phyloP scores from a whole-genome alignment of 2,888 invertebrate genomes.

The Mesorhabditis spiculigera region DNA sequence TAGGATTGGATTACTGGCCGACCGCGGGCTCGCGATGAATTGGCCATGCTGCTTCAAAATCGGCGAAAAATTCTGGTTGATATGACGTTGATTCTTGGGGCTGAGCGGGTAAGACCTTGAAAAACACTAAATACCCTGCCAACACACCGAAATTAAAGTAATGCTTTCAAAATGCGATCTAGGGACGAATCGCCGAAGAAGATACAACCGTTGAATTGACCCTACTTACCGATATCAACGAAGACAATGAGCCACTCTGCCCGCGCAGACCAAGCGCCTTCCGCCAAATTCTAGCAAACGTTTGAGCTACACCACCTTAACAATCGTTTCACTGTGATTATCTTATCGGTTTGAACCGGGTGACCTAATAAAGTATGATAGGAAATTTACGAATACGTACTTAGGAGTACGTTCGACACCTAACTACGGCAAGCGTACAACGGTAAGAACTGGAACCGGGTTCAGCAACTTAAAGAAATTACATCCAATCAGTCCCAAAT shows the following conservation, averaged over 20 bases:
- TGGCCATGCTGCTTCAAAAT: constrained; percentile 39
- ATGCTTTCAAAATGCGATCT: neutral
- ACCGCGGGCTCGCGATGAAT: constrained; percentile 33
- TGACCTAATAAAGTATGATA: too few relatives aligned
- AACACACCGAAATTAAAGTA: too few relatives aligned
- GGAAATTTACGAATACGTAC: too few relatives aligned
- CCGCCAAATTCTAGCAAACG: neutral
- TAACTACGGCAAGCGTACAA: too few relatives aligned
- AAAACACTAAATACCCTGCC: too few relatives aligned
- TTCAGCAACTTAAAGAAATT: too few relatives aligned
- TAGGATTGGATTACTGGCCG: constrained; percentile 5
- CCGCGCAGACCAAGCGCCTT: neutral
- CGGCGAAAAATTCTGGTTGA: constrained; percentile 42
- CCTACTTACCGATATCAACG: neutral
- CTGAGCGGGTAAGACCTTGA: neutral
- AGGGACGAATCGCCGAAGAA: neutral
- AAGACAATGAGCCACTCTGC: neutral
- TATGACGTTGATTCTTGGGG: constrained; percentile 44
- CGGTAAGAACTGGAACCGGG: too few relatives aligned
- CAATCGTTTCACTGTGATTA: too few relatives aligned
- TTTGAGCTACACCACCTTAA: neutral
- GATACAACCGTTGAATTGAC: neutral
- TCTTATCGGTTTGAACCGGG: too few relatives aligned
- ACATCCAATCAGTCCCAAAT: too few relatives aligned
- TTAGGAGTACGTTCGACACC: too few relatives aligned